These are phyloP conservation scores for Subacronicta megacephala DNA, from an alignment of 2,888 invertebrate genomes.

Conservation along the genomic window DNA sequence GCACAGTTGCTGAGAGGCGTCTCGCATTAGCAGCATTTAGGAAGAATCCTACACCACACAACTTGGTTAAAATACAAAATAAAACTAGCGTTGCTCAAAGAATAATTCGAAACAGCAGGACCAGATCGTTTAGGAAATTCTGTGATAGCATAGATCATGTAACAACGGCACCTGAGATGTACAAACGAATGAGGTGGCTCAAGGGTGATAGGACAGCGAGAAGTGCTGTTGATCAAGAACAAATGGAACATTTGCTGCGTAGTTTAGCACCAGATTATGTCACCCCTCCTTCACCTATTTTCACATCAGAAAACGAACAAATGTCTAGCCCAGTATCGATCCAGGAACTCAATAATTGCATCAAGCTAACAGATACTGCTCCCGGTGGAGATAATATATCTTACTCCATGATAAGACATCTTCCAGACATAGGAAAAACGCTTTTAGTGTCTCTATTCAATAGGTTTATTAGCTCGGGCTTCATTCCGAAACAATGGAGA, in stretches of 20 bases:
- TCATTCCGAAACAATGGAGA: conserved; percentile 14
- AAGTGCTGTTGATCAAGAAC: not conserved
- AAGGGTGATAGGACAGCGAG: not conserved
- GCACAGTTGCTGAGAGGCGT: conserved; percentile 2
- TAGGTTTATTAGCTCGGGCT: conserved; percentile 1
- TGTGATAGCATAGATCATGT: conserved; percentile 3
- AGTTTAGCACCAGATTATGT: conserved; percentile 2
- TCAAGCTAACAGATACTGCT: conserved; percentile 1
- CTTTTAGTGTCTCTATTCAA: conserved; percentile 5
- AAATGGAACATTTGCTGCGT: not conserved
- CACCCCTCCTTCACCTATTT: not conserved
- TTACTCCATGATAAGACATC: conserved; percentile 6
- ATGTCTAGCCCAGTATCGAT: not conserved
- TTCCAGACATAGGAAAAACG: not conserved
- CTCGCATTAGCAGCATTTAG: conserved; percentile 2
- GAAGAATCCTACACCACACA: conserved; percentile 5
- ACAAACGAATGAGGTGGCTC: conserved; percentile 2
- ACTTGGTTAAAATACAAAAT: not conserved
- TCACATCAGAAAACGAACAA: not conserved
- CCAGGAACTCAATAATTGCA: conserved; percentile 2
- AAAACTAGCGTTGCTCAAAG: not conserved
- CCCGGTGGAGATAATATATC: conserved; percentile 11
- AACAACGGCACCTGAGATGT: not conserved
- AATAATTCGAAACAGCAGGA: not conserved
- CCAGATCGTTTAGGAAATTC: not conserved